Evolutionary conservation across 2,888 invertebrate species (phyloP), one percentile per base, ranked within the genome.

Genomic region (Drosophila emarginata): DNA sequence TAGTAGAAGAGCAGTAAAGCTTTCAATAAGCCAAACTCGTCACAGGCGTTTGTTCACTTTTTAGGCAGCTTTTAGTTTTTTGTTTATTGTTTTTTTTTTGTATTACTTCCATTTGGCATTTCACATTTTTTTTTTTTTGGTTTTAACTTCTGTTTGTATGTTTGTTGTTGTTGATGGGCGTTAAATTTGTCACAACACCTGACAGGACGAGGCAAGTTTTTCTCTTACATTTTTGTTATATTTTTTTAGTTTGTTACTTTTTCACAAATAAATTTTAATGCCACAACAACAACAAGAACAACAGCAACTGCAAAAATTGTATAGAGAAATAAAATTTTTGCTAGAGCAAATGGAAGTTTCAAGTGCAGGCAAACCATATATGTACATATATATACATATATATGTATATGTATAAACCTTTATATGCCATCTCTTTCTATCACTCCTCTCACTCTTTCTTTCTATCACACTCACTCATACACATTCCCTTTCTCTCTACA

Each of bases 241-340:
- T 21, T 53, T 26, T 52, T 45, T 64, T 62, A 36, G 57, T 75
- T 51, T 45, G 15, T 45, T 45, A 45, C 18, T 61, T 53, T 32
- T 60, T 61, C 57, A 72, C 69, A 77, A 77, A 77, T 80, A 80
- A 77, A 83, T 80, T 77, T 80, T 79, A 80, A 80, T 80, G 72
- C 74, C 82, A 65, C 53, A 66, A 52, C 56, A 23, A 26, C 23
- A 59, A 14, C 40, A 51, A 23, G 37, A 61, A 21, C 15, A 14
- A n/a, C 37, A 7, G 58, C 21, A 14, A n/a, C 40, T 5, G 18
- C 54, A 15, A 15, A 28, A 32, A 45, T 45, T 15, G 23, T 37
- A 52, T 61, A 61, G 54, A 36, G 51, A 59, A 56, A 72, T 69
- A 77, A 85, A 83, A 76, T 76, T 45, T 21, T 11, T 45, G 83